phyloP scores from a whole-genome alignment of 2,888 invertebrate species.

The Isotomurus palustris region DNA sequence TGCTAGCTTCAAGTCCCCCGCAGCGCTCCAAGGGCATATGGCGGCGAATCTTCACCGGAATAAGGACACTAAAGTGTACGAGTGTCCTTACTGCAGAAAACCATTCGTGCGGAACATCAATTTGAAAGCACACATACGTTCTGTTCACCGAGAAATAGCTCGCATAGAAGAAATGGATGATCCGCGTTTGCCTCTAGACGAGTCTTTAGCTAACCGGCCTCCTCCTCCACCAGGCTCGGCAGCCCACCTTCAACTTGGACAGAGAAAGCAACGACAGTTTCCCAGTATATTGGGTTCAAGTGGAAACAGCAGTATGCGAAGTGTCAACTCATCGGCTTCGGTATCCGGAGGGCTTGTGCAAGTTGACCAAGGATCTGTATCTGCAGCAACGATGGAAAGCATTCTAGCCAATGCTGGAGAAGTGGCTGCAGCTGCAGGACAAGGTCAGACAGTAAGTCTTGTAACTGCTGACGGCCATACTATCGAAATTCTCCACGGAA shows the following conservation, averaged over 20 bases:
- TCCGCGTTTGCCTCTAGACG: slow-evolving; percentile 35
- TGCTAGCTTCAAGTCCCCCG: slow-evolving; percentile 53
- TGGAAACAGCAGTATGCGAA: too few relatives aligned
- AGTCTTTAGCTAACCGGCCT: slow-evolving; percentile 28
- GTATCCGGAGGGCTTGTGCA: too few relatives aligned
- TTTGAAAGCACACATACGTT: slow-evolving; percentile 65
- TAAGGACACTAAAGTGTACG: slow-evolving; percentile 50
- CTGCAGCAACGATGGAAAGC: slow-evolving; percentile 13
- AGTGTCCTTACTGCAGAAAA: slow-evolving; percentile 71
- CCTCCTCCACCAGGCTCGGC: slow-evolving; percentile 22
- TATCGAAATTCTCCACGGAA: slow-evolving; percentile 36
- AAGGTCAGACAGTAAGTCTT: slow-evolving; percentile 33
- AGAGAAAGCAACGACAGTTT: slow-evolving; percentile 34
- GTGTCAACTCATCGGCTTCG: slow-evolving; percentile 3
- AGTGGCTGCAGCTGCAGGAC: background rate
- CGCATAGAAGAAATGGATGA: slow-evolving; percentile 54
- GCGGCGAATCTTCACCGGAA: slow-evolving; percentile 53
- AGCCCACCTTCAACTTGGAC: slow-evolving; percentile 6
- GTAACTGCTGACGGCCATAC: slow-evolving; percentile 42
- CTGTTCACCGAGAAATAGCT: slow-evolving; percentile 62
- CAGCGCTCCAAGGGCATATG: slow-evolving; percentile 52
- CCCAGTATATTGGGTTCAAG: slow-evolving; percentile 35
- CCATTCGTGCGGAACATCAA: slow-evolving; percentile 64
- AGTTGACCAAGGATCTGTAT: slow-evolving; percentile 1
- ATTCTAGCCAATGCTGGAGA: slow-evolving; percentile 22